These are phyloP conservation scores for Dendrolimus houi DNA, from an alignment of 2,888 invertebrate genomes.

Conservation along the genomic window DNA sequence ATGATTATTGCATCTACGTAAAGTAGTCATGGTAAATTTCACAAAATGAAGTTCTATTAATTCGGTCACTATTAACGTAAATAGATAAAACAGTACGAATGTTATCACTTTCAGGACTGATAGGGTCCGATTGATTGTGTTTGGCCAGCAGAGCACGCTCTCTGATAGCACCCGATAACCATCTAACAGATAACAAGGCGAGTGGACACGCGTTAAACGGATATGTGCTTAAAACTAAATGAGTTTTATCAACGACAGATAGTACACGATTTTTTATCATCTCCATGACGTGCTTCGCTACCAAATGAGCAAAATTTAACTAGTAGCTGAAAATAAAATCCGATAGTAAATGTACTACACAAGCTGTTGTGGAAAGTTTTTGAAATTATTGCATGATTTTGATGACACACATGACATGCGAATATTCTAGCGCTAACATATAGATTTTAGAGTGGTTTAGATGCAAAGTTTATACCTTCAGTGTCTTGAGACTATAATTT, in stretches of 20 bases:
- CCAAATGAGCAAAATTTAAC: conserved; percentile 1
- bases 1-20: too few species aligned
- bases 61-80: conserved; percentile 44
- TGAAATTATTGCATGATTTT: too few species aligned
- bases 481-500: too few species aligned
- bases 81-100: conserved; percentile 23
- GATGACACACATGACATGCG: too few species aligned
- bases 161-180: conserved; percentile 48
- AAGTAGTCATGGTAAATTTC: not conserved
- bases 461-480: too few species aligned
- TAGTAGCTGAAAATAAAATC: not conserved
- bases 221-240: conserved; percentile 30
- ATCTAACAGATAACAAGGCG: conserved; percentile 47
- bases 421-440: too few species aligned
- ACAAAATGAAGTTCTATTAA: conserved; percentile 9
- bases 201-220: conserved; percentile 27
- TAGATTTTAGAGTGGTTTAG: too few species aligned
- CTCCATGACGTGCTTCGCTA: conserved; percentile 24
- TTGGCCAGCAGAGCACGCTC: conserved; percentile 43
- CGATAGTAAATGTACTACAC: too few species aligned
- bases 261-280: conserved; percentile 43
- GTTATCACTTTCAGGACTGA: conserved; percentile 38
- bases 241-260: conserved; percentile 37
- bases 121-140: conserved; percentile 34
- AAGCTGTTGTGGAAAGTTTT: too few species aligned